phyloP scores from a whole-genome alignment of 2,888 invertebrate genomes.

The Hololepta plana region DNA sequence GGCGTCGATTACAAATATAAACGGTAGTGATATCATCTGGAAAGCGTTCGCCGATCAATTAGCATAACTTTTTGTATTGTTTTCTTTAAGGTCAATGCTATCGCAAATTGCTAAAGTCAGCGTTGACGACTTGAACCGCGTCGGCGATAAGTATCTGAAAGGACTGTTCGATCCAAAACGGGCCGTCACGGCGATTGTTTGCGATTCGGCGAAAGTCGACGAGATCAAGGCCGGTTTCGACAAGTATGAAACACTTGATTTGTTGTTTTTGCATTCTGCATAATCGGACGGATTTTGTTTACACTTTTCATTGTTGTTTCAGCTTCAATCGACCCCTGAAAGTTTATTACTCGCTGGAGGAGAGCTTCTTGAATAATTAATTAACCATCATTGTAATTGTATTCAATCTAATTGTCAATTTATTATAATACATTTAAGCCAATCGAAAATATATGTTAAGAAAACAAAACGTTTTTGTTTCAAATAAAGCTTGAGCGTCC shows the following conservation, averaged over 20 bases:
- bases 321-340: slow-evolving; percentile 39
- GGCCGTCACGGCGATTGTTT: slow-evolving; percentile 52
- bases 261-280: slow-evolving; percentile 1
- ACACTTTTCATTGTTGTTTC: slow-evolving; percentile 20
- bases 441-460: too few relatives aligned
- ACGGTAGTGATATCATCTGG: slow-evolving; percentile 27
- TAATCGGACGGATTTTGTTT: background rate
- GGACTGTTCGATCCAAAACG: slow-evolving; percentile 41
- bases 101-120: slow-evolving; percentile 45
- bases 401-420: too few relatives aligned
- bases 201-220: slow-evolving; percentile 56
- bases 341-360: slow-evolving; percentile 41
- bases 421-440: too few relatives aligned
- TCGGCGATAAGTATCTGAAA: slow-evolving; percentile 54
- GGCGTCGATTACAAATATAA: slow-evolving; percentile 47
- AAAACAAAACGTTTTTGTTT: too few relatives aligned
- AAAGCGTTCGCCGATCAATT: slow-evolving; percentile 4
- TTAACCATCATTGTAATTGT: too few relatives aligned
- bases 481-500: too few relatives aligned
- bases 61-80: slow-evolving; percentile 4
- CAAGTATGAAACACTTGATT: slow-evolving; percentile 16
- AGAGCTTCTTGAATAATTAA: slow-evolving; percentile 43
- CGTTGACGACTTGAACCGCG: slow-evolving; percentile 39
- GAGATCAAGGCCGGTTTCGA: slow-evolving; percentile 47
- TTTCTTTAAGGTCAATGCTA: slow-evolving; percentile 38